Conservation (phyloP, 2,888 invertebrate genomes). For the Balanococcus diminutus region DNA sequence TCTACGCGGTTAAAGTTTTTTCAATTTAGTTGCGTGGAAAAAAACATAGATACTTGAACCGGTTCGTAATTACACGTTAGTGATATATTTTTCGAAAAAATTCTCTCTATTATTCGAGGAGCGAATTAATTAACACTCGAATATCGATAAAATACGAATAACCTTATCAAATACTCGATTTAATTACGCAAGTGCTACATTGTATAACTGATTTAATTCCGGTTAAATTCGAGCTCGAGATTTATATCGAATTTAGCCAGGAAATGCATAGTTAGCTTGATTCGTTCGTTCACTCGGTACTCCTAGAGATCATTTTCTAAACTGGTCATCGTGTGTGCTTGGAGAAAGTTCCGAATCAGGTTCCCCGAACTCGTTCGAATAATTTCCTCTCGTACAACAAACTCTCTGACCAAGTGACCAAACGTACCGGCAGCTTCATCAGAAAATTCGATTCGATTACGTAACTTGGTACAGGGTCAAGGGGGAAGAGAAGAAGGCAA, state of each 20-base stretch:
- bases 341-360: constrained; percentile 28
- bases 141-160: too few relatives aligned
- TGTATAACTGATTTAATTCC: neutral
- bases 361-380: neutral
- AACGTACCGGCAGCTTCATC: too few relatives aligned
- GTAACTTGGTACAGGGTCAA: neutral
- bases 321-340: neutral
- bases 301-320: neutral
- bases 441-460: neutral
- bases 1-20: neutral
- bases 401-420: neutral
- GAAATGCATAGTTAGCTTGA: neutral
- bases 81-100: neutral
- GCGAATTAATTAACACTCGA: neutral
- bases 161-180: too few relatives aligned
- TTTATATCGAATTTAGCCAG: too few relatives aligned
- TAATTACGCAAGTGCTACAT: too few relatives aligned
- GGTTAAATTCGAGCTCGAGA: neutral
- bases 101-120: neutral
- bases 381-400: neutral
- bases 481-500: neutral
- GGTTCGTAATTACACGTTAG: neutral
- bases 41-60: neutral
- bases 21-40: neutral
- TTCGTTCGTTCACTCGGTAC: neutral